A percentile compares a stretch with the other conserved stretches of the same genome.
phyloP scores from a whole-genome alignment of 2,888 invertebrate species.

The Dicyrtoma fusca region DNA sequence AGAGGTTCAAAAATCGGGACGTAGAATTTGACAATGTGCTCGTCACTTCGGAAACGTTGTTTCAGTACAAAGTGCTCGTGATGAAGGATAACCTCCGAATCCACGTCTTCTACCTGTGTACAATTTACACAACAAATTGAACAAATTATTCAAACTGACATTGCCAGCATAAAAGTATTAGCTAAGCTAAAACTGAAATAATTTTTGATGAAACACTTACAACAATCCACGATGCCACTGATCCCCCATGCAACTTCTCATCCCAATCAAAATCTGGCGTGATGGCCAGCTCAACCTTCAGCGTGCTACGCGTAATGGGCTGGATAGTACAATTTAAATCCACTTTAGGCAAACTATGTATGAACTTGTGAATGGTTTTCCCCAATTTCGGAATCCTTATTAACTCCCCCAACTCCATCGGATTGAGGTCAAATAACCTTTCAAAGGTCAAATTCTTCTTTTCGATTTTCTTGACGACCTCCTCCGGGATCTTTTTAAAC shows the following conservation, averaged over 20 bases:
- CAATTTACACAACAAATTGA: not conserved
- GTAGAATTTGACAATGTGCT: conserved; percentile 95
- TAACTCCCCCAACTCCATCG: conserved; percentile 95
- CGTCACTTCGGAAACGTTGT: conserved; percentile 89
- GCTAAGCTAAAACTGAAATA: too few relatives aligned
- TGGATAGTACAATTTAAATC: conserved; percentile 97
- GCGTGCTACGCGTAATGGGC: conserved; percentile 90
- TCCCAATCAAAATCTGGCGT: conserved; percentile 99
- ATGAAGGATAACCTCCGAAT: conserved; percentile 67
- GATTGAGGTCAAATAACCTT: conserved; percentile 91
- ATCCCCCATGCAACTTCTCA: conserved; percentile 79
- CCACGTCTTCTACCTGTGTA: conserved; percentile 53
- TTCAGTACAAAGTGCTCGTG: conserved; percentile 95
- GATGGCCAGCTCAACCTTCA: conserved; percentile 93
- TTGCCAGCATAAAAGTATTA: too few relatives aligned
- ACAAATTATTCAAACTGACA: too few relatives aligned
- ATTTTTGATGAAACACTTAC: too few relatives aligned
- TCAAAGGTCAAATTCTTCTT: conserved; percentile 97
- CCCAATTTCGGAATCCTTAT: conserved; percentile 89
- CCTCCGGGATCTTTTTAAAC: conserved; percentile 96
- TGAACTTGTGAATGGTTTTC: conserved; percentile 92
- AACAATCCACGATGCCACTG: conserved; percentile 69
- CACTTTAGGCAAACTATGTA: conserved; percentile 95
- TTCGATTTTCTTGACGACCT: conserved; percentile 94
- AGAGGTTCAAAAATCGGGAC: conserved; percentile 98